Percentiles rank a stretch among this genome's conserved stretches.
Conservation (phyloP, 2,797 vertebrate species). For the Gouania willdenowi region DNA sequence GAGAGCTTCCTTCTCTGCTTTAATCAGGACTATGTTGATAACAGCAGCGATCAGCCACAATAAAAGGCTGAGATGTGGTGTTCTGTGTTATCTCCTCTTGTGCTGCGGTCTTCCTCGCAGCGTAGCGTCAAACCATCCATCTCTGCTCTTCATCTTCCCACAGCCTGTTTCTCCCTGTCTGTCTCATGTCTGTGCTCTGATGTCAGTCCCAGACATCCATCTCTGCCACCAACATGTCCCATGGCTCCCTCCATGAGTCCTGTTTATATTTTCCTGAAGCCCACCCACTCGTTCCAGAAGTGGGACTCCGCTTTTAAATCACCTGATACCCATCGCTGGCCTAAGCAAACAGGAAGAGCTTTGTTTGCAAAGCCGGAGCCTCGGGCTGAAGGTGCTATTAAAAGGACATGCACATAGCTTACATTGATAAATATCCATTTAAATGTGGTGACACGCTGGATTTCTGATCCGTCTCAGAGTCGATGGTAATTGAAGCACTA, state of each 20-base stretch:
- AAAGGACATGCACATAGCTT: neutral
- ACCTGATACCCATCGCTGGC: conserved; percentile 40
- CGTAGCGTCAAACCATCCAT: conserved; percentile 8
- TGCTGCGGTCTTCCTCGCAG: conserved; percentile 18
- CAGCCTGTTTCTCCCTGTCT: neutral
- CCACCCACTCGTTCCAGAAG: conserved; percentile 1
- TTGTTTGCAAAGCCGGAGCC: conserved; percentile 27
- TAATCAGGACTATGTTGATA: too few species aligned
- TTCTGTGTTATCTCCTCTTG: conserved; percentile 8
- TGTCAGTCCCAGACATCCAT: conserved; percentile 30
- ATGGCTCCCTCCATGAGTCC: conserved; percentile 17
- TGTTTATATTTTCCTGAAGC: conserved; percentile 2
- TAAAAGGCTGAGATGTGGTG: too few species aligned
- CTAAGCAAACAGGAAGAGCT: conserved; percentile 41
- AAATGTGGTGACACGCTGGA: conserved; percentile 4
- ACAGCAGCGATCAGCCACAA: too few species aligned
- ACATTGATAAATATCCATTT: neutral
- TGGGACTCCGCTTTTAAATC: conserved; percentile 22
- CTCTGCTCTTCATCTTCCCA: conserved; percentile 26
- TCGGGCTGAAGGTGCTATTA: conserved; percentile 3
- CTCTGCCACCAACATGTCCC: conserved; percentile 21
- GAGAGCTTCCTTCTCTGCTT: too few species aligned
- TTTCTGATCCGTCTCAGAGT: neutral
- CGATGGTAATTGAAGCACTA: neutral
- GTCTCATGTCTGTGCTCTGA: conserved; percentile 27